Base-by-base conservation (phyloP, 2,888 invertebrate species). In the Drosophila vallismaia region DNA sequence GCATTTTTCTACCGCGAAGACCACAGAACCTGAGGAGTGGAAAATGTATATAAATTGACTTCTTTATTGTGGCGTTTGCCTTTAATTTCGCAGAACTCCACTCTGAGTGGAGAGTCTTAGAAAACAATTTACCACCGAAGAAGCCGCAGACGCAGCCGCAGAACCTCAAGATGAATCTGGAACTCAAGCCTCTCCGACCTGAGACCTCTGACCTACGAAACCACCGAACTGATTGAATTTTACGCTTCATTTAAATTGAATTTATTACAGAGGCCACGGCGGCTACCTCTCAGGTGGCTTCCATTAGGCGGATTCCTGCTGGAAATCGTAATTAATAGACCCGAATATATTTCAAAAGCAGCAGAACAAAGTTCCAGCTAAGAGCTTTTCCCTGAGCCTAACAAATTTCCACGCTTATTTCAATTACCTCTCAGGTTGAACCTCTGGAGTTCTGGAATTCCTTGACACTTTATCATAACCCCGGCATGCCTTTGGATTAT, bases 191-290 rank as follows among this genome's bases (percentile, higher is more conserved):
- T 19, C 19, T 19, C 19, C 19, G 19, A 19, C 19, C 19, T 19
- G 19, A 19, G 19, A 19, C 19, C 19, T 59, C 57, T 42, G 58
- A 68, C 36, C 24, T 44, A 19, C 28, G 45, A 42, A 63, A 73
- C 48, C 60, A 50, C 66, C 59, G 42, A 71, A 73, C 75, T 85
- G 89, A 88, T 89, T 89, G 89, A 89, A 85, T 88, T 89, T 88
- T 86, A 83, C 88, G 89, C 86, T 88, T 89, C 86, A 85, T 88
- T 86, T 85, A 85, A 88, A 85, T 88, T 82, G 88, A 88, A 89
- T 85, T 89, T 89, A 88, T 88, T 86, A 79, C 66, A 52, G 57
- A 49, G 62, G 69, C 28, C 40, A 71, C 52, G 54, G 28, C 3
- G 63, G 14, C 49, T 24, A 26, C 52, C 50, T 29, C 67, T 53